Evolutionary conservation across 2,888 invertebrate species (phyloP), one percentile per base, ranked within the genome.

Genomic region (Crossocerus cetratus): DNA sequence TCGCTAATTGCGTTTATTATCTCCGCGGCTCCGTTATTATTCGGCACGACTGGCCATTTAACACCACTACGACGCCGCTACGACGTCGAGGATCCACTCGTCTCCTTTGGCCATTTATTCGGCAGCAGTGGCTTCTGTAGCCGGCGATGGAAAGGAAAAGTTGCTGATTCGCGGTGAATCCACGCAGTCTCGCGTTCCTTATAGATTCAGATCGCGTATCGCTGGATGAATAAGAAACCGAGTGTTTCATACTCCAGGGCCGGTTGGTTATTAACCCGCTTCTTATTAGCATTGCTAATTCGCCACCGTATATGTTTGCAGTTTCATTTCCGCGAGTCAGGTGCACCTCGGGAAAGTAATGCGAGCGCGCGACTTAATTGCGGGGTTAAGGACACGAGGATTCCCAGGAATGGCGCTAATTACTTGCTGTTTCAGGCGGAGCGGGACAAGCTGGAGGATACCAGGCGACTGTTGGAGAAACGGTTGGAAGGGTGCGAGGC

Each of bases 401-500:
- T 32, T 1, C 32, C 14, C 43, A 42, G 32, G 23, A 32, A 59
- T 59, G 14, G 58, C 16, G 13, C 58, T 59, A 32, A 43, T 13
- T 44, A 32, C 11, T 23, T 20, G 65, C 71, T 59, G 59, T 87
- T 85, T 16, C 85, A 93, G 93, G 92, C 91, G 76, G 93, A 93
- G 86, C 90, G 92, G 72, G 93, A 93, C 84, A 92, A 91, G 82
- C 86, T 93, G 81, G 90, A 92, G 53, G 91, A 91, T 72, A 91
- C 91, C 60, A 91, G 92, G 57, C 90, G 91, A 21, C 90, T 90
- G 72, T 85, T 93, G 83, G 92, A 92, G 68, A 91, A 90, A 83
- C 88, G 91, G 68, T 84, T 93, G 77, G 93, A 93, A 85, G 91
- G 91, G 58, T 92, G 92, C 86, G 93, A 93, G 78, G 87, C 91